Base-by-base conservation (phyloP, 2,888 invertebrate genomes). In the Ochlodes sylvanus region DNA sequence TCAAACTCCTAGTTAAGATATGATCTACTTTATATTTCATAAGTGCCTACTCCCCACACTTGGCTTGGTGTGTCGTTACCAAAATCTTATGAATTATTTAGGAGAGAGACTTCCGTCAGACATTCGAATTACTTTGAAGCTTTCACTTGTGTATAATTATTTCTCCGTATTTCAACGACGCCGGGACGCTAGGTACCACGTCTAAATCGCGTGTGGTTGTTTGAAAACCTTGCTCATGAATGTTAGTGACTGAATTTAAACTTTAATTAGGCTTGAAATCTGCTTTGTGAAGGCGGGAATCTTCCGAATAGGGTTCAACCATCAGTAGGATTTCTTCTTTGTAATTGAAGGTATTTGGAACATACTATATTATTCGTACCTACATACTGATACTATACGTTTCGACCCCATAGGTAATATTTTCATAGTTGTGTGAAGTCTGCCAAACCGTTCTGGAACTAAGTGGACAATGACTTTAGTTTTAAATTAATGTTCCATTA, bases 111-210 rank as follows among this genome's bases (percentile, higher is more conserved):
- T 85, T 83, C 79, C 75, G 83, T 83, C 82, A 83, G 85, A 82
- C 83, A 84, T 89, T 87, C 87, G 84, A 88, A 88, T 89, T 90
- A 89, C 89, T 89, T 90, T 86, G 85, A 84, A 83, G 82, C 79
- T 79, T 81, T 84, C 79, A 76, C 79, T 84, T 81, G 79, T 83
- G 84, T 84, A 87, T 89, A 86, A 88, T 87, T 86, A 88, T 81
- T 80, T 77, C 69, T 71, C 74, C 74, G 74, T 78, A 79, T 82
- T 81, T 79, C 77, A 73, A 75, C 70, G 78, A 80, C 79, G 79
- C 12, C 50, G 27, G 3, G 27, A 27, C 27, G 27, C 27, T 27
- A 27, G 27, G 50, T 76, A 77, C 77, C 54, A 54, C 70, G 63
- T 69, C 66, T 67, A 54, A 64, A 65, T 63, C 66, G 71, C 76